Conservation (phyloP, 2,113 vertebrate species). For the Xiphophorus hellerii region DNA sequence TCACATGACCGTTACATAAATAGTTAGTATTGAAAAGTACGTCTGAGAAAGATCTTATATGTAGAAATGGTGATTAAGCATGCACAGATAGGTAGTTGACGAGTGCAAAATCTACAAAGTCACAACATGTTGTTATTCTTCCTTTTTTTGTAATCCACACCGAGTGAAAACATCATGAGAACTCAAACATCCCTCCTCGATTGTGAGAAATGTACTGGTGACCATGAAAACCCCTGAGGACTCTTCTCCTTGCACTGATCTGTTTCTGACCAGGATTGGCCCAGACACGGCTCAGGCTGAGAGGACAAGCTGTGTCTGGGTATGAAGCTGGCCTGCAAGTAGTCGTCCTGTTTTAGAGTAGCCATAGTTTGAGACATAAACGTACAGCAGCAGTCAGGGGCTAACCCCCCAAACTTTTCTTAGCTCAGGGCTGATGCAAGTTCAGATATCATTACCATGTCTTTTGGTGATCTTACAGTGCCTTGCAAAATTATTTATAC, state of each 20-base stretch:
- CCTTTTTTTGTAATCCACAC: slow-evolving; percentile 57
- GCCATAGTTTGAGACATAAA: slow-evolving; percentile 64
- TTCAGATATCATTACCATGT: slow-evolving; percentile 33
- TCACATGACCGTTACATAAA: slow-evolving; percentile 78
- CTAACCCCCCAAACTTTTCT: slow-evolving; percentile 34
- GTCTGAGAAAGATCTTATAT: slow-evolving; percentile 77
- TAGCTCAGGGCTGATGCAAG: slow-evolving; percentile 22
- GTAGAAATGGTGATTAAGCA: slow-evolving; percentile 79
- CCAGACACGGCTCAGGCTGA: slow-evolving; percentile 41
- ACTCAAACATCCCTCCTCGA: slow-evolving; percentile 37
- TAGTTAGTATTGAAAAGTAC: slow-evolving; percentile 78
- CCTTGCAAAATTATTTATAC: not conserved
- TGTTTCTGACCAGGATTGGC: slow-evolving; percentile 38
- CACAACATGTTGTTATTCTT: slow-evolving; percentile 56
- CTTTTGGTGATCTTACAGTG: slow-evolving; percentile 12
- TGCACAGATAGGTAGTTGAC: slow-evolving; percentile 81
- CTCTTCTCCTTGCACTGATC: slow-evolving; percentile 32
- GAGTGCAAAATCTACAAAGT: slow-evolving; percentile 79
- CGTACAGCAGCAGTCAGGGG: slow-evolving; percentile 45
- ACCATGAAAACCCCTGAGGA: slow-evolving; percentile 56
- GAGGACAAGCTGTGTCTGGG: slow-evolving; percentile 45
- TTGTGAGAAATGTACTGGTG: slow-evolving; percentile 23
- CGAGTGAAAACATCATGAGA: slow-evolving; percentile 70
- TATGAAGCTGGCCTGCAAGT: slow-evolving; percentile 29
- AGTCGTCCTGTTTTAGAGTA: slow-evolving; percentile 57